phyloP scores from a whole-genome alignment of 2,797 vertebrate species.

The Pristis pectinata region DNA sequence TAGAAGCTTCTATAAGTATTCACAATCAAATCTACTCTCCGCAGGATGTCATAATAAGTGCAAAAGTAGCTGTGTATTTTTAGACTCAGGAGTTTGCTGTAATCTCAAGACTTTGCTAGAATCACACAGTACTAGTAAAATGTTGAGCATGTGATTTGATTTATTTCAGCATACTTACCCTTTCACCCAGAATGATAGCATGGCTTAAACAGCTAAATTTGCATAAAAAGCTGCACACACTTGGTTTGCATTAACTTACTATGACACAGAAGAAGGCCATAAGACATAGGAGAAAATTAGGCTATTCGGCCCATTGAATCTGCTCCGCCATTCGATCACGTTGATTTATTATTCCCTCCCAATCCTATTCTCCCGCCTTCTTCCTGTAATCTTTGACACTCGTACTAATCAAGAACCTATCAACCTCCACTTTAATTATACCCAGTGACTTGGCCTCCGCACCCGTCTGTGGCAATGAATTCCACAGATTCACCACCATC shows the following conservation, averaged over 20 bases:
- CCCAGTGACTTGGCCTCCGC: no score
- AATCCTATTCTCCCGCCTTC: no score
- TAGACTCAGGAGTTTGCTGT: neutral
- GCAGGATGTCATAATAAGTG: neutral
- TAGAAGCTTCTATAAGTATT: neutral
- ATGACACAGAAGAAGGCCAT: no score
- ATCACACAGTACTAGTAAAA: neutral
- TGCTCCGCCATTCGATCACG: no score
- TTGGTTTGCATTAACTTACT: neutral
- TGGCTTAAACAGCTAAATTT: neutral
- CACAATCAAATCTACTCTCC: neutral
- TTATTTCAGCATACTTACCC: constrained; percentile 6
- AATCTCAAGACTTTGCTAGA: neutral
- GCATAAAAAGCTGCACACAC: neutral
- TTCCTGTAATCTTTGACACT: no score
- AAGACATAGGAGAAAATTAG: no score
- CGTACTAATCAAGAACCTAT: no score
- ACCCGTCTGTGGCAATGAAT: no score
- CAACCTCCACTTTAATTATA: no score
- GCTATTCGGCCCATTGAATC: no score
- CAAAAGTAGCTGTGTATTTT: neutral
- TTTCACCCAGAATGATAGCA: neutral
- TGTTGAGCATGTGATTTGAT: neutral
- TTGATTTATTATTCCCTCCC: no score
- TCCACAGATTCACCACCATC: no score